Evolutionary conservation across 2,113 vertebrate genomes (phyloP).

Genomic region (Eclectus roratus): DNA sequence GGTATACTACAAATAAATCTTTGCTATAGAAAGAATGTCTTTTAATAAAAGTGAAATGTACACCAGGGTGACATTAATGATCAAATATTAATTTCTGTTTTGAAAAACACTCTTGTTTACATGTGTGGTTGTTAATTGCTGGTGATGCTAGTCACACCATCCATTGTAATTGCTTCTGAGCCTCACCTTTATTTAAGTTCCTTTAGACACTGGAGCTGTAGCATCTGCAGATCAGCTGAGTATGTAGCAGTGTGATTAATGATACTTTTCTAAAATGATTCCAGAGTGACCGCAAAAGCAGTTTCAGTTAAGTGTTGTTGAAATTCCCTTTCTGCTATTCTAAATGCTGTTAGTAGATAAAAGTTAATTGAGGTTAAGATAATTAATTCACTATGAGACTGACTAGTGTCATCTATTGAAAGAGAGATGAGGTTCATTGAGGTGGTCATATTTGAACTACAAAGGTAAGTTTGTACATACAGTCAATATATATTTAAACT

Average conservation of each 20-base stretch:
- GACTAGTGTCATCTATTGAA: background rate
- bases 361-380: constrained; percentile 35
- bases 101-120: background rate
- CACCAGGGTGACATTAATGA: background rate
- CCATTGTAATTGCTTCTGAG: background rate
- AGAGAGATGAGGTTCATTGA: background rate
- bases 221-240: background rate
- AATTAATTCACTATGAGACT: constrained; percentile 5
- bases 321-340: constrained; percentile 2
- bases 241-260: constrained; percentile 10
- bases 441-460: background rate
- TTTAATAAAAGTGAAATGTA: background rate
- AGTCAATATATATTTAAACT: background rate
- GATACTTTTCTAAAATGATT: background rate
- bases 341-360: background rate
- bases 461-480: background rate
- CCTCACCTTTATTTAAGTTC: background rate
- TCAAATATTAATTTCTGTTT: background rate
- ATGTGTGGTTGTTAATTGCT: background rate
- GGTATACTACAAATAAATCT: background rate
- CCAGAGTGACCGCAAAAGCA: background rate
- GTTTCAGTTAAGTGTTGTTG: background rate
- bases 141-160: background rate
- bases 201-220: background rate
- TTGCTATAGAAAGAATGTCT: background rate